Conservation (phyloP, 2,113 vertebrate species). For the Jaculus jaculus region DNA sequence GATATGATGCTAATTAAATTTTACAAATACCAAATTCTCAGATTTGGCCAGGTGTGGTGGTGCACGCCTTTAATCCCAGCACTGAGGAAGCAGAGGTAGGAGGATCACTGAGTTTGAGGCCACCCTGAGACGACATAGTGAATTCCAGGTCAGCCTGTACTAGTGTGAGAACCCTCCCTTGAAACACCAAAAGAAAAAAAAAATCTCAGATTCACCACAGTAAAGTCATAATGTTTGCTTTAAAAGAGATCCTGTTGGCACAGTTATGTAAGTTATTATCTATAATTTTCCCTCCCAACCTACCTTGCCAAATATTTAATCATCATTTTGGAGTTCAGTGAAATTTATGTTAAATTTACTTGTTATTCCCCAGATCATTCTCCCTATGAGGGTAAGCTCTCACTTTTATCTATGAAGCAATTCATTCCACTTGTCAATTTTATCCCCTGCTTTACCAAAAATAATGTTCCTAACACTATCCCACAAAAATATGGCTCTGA, state of each 20-base stretch:
- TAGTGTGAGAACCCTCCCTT: too few relatives aligned
- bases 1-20: not conserved
- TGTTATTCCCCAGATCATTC: slow-evolving; percentile 47
- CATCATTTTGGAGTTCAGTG: slow-evolving; percentile 22
- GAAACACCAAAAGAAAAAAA: too few relatives aligned
- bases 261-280: slow-evolving; percentile 32
- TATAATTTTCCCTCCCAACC: slow-evolving; percentile 49
- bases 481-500: not conserved
- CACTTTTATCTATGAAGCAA: slow-evolving; percentile 50
- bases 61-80: too few relatives aligned
- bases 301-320: slow-evolving; percentile 49
- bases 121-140: too few relatives aligned
- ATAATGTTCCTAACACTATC: not conserved
- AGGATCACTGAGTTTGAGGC: too few relatives aligned
- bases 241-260: not conserved
- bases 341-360: slow-evolving; percentile 44
- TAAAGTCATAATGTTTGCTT: slow-evolving; percentile 1
- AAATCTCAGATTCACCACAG: not conserved
- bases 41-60: too few relatives aligned
- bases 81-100: too few relatives aligned
- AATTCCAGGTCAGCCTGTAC: too few relatives aligned
- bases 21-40: not conserved
- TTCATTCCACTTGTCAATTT: slow-evolving; percentile 48
- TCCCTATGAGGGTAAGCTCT: not conserved
- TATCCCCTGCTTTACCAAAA: slow-evolving; percentile 49